Percentiles rank a stretch among this genome's conserved stretches.
phyloP scores from a whole-genome alignment of 2,113 vertebrate genomes.

The Alethe castanea region DNA sequence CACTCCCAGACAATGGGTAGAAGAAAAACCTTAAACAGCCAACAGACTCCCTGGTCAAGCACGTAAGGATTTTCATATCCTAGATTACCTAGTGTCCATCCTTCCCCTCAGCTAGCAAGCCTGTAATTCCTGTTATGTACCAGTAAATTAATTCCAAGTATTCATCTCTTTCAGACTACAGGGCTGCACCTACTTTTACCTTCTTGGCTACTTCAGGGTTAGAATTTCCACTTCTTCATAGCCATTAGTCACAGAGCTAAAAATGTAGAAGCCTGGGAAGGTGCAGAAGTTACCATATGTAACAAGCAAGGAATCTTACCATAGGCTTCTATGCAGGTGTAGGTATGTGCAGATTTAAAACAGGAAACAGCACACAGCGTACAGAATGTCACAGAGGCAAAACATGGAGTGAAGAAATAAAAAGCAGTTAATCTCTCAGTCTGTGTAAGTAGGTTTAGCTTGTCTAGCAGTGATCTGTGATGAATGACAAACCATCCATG shows the following conservation, averaged over 20 bases:
- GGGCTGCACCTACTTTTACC: neutral
- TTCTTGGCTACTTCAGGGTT: neutral
- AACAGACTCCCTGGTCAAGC: neutral
- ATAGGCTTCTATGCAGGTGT: slow-evolving; percentile 45
- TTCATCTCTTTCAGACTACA: neutral
- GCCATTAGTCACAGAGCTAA: slow-evolving; percentile 3
- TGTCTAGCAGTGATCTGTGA: slow-evolving; percentile 22
- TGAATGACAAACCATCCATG: neutral
- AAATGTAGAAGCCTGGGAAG: neutral
- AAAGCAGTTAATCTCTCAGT: slow-evolving; percentile 55
- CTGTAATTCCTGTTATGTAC: neutral
- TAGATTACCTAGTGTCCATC: neutral
- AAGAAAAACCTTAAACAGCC: neutral
- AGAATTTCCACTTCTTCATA: slow-evolving; percentile 9
- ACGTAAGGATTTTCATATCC: neutral
- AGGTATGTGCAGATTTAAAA: slow-evolving; percentile 49
- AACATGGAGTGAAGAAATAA: slow-evolving; percentile 61
- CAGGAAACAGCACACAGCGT: slow-evolving; percentile 53
- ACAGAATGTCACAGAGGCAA: slow-evolving; percentile 66
- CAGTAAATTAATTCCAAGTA: neutral
- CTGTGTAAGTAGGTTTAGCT: neutral
- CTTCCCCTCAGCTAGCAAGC: neutral
- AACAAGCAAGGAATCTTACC: slow-evolving; percentile 59
- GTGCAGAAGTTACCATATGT: neutral
- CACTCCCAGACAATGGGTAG: neutral